Conservation (phyloP, 2,888 invertebrate species). For the Platycnemis pennipes region DNA sequence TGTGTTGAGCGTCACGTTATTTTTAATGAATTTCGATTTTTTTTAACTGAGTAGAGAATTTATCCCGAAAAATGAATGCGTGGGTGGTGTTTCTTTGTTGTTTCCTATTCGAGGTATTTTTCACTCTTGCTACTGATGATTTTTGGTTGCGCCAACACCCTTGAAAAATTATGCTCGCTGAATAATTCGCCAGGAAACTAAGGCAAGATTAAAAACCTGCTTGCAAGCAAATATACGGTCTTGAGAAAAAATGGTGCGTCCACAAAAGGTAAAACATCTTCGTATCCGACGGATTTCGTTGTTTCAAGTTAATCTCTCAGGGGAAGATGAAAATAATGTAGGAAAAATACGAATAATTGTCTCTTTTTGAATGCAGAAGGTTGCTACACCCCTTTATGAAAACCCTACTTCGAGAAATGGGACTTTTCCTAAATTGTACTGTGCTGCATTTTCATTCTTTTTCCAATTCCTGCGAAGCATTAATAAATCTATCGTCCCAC, state of each 20-base stretch:
- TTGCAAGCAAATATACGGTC: not conserved
- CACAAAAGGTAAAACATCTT: not conserved
- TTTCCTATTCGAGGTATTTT: not conserved
- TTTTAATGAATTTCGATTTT: not conserved
- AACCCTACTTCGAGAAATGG: no score
- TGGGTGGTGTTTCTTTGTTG: not conserved
- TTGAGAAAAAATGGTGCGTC: not conserved
- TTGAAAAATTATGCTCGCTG: not conserved
- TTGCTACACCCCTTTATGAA: no score
- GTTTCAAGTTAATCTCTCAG: no score
- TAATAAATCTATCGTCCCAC: no score
- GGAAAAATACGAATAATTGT: no score
- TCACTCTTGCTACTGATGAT: not conserved
- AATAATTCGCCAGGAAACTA: not conserved
- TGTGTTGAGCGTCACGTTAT: not conserved
- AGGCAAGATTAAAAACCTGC: not conserved
- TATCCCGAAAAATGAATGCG: not conserved
- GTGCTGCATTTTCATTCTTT: no score
- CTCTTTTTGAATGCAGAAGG: no score
- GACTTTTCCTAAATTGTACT: no score
- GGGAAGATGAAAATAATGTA: no score
- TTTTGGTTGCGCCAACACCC: not conserved
- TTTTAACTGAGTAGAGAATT: not conserved
- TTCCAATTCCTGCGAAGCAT: no score
- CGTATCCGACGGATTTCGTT: not conserved